Conservation (phyloP, 2,113 vertebrate genomes). For the Etheostoma spectabile region DNA sequence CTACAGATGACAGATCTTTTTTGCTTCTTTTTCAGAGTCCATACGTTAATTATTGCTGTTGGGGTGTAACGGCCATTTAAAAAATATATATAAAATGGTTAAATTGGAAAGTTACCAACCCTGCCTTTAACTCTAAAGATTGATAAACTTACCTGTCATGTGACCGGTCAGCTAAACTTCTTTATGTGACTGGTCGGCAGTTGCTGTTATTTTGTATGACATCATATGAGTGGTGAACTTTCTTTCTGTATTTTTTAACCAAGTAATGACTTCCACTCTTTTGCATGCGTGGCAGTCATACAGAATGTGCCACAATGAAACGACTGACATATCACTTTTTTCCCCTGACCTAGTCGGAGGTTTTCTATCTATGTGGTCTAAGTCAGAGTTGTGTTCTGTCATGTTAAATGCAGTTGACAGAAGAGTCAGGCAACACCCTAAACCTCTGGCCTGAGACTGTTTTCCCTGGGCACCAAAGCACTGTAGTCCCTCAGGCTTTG, state of each 20-base stretch:
- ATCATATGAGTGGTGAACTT: too few relatives aligned
- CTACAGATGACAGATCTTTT: too few relatives aligned
- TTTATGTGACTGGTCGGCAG: too few relatives aligned
- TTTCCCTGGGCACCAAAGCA: conserved; percentile 73
- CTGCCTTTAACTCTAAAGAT: too few relatives aligned
- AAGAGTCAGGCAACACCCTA: conserved; percentile 81
- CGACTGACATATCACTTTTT: conserved; percentile 73
- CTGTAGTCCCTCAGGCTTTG: conserved; percentile 58
- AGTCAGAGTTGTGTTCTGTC: conserved; percentile 81
- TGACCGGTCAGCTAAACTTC: too few relatives aligned
- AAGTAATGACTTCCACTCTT: conserved; percentile 38
- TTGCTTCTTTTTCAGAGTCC: too few relatives aligned
- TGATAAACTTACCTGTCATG: too few relatives aligned
- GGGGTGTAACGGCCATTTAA: too few relatives aligned
- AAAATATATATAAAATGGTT: too few relatives aligned
- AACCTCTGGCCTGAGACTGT: conserved; percentile 80
- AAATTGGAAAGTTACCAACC: too few relatives aligned
- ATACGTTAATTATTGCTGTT: too few relatives aligned
- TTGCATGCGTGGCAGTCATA: conserved; percentile 66
- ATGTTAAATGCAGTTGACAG: conserved; percentile 84
- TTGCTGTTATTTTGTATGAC: too few relatives aligned
- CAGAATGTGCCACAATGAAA: conserved; percentile 62
- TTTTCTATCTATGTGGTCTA: conserved; percentile 77
- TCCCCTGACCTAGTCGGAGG: conserved; percentile 73
- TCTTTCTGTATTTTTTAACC: conserved; percentile 12